These are phyloP conservation scores for Sarcophaga caerulescens DNA, from an alignment of 2,888 invertebrate species.

Conservation along the genomic window DNA sequence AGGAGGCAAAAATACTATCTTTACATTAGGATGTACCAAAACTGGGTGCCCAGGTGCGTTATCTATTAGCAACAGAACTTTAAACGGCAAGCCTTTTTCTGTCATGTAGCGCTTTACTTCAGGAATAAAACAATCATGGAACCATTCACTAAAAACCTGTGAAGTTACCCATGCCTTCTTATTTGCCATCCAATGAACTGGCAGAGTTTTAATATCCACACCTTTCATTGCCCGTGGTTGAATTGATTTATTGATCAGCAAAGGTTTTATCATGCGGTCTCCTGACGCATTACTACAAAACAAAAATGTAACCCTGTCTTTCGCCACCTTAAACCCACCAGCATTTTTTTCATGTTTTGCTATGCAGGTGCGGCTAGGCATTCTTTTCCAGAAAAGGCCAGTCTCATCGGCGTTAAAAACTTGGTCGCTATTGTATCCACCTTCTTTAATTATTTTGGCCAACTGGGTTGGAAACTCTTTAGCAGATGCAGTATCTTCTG, in stretches of 20 bases:
- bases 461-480: no score
- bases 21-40: not conserved
- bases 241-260: not conserved
- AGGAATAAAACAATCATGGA: not conserved
- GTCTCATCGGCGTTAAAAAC: no score
- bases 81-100: not conserved
- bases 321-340: not conserved
- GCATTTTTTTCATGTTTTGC: not conserved
- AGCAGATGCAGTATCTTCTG: not conserved
- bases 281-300: not conserved
- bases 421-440: no score
- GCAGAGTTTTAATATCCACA: no score
- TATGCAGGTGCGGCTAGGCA: no score
- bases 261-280: not conserved
- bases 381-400: no score
- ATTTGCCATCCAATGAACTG: not conserved
- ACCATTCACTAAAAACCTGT: conserved; percentile 1
- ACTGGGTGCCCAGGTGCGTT: not conserved
- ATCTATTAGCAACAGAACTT: conserved; percentile 11
- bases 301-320: not conserved
- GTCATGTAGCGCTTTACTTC: conserved; percentile 8
- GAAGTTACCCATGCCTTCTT: not conserved
- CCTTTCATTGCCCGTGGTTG: no score
- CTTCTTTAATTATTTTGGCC: no score
- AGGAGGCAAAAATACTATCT: not conserved